Evolutionary conservation across 2,888 invertebrate species (phyloP).

Genomic region (Ceramica pisi): DNA sequence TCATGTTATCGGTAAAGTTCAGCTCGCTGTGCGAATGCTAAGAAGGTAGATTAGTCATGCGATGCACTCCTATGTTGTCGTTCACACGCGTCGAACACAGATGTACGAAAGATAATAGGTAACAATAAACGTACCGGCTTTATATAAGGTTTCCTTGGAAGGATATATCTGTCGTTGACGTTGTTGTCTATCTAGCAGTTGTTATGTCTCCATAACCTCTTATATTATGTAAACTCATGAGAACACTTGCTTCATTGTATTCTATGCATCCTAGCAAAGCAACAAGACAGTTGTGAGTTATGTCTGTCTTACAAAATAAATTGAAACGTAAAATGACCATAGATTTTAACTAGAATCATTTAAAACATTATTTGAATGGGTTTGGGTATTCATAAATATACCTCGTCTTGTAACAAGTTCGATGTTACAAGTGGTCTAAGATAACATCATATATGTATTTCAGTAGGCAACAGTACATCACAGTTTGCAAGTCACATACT

Average conservation of each 20-base stretch:
- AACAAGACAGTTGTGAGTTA: slow-evolving; percentile 11
- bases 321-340: slow-evolving; percentile 25
- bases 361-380: slow-evolving; percentile 2
- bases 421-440: too few species aligned
- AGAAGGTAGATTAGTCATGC: slow-evolving; percentile 85
- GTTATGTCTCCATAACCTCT: slow-evolving; percentile 45
- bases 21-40: slow-evolving; percentile 80
- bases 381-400: neutral
- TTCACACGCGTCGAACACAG: slow-evolving; percentile 83
- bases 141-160: slow-evolving; percentile 54
- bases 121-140: slow-evolving; percentile 55
- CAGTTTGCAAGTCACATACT: too few species aligned
- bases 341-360: slow-evolving; percentile 9
- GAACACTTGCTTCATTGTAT: slow-evolving; percentile 49
- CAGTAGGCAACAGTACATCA: too few species aligned
- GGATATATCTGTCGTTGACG: slow-evolving; percentile 58
- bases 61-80: slow-evolving; percentile 79
- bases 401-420: neutral
- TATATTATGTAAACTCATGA: slow-evolving; percentile 49
- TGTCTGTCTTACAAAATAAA: slow-evolving; percentile 9
- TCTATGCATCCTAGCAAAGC: slow-evolving; percentile 13
- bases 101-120: slow-evolving; percentile 76
- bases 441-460: too few species aligned
- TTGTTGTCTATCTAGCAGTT: slow-evolving; percentile 31
- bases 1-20: slow-evolving; percentile 79